Conservation (phyloP, 2,113 vertebrate species). For the Ailuropoda melanoleuca region DNA sequence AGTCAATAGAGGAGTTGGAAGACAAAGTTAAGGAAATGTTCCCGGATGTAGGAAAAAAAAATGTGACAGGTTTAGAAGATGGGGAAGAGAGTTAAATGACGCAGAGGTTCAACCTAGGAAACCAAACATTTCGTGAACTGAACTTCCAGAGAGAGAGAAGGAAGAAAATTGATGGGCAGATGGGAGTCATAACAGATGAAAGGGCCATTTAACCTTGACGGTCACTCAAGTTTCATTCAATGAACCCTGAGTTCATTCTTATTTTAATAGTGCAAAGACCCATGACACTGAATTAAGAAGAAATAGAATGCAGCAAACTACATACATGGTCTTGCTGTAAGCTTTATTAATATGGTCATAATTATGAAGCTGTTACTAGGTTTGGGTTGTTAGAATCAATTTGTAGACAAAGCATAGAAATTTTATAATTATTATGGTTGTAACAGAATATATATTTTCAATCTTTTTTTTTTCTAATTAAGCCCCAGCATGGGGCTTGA, state of each 20-base stretch:
- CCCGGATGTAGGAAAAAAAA: not conserved
- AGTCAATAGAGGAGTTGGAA: not conserved
- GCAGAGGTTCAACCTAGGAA: not conserved
- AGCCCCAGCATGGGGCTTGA: not conserved
- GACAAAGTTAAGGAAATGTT: not conserved
- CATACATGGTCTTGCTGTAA: rapidly evolving
- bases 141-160: not conserved
- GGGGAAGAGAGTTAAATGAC: not conserved
- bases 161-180: not conserved
- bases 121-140: not conserved
- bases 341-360: not conserved
- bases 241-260: not conserved
- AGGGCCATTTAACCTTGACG: not conserved
- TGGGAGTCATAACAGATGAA: not conserved
- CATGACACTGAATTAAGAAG: not conserved
- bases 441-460: not conserved
- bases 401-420: not conserved
- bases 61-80: not conserved
- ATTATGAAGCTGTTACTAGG: not conserved
- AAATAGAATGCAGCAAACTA: not conserved
- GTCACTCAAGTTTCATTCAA: not conserved
- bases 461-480: not conserved
- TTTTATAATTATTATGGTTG: not conserved
- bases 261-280: not conserved
- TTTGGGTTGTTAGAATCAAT: not conserved